A percentile compares a stretch with the other conserved stretches of the same genome.
These are phyloP conservation scores for Sebastolobus altivelis DNA, from an alignment of 2,797 vertebrate genomes.

Conservation along the genomic window DNA sequence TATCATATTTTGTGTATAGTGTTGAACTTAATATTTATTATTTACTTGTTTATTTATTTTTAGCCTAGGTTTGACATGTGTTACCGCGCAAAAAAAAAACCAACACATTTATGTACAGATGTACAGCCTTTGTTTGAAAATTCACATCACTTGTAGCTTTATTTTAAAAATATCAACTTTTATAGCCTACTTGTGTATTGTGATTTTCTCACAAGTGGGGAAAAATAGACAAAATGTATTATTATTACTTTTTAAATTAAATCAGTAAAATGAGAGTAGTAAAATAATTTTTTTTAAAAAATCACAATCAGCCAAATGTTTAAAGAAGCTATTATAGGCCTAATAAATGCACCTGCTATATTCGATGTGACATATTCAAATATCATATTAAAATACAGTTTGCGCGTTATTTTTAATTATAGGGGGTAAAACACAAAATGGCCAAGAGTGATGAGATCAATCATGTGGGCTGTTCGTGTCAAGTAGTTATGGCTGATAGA, in stretches of 20 bases:
- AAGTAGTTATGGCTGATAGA: slow-evolving; percentile 76
- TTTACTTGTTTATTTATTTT: slow-evolving; percentile 15
- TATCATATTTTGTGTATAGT: slow-evolving; percentile 10
- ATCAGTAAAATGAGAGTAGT: not conserved
- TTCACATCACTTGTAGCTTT: slow-evolving; percentile 42
- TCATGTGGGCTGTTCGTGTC: slow-evolving; percentile 71
- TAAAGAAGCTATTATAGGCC: slow-evolving; percentile 12
- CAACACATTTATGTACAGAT: not conserved
- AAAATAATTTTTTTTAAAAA: not conserved
- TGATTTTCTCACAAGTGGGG: not conserved
- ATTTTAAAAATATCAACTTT: slow-evolving; percentile 11
- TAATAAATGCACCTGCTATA: slow-evolving; percentile 39
- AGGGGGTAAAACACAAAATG: slow-evolving; percentile 63
- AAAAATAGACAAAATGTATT: not conserved
- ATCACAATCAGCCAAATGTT: slow-evolving; percentile 22
- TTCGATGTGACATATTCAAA: slow-evolving; percentile 56
- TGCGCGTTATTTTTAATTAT: slow-evolving; percentile 67
- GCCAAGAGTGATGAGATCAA: slow-evolving; percentile 76
- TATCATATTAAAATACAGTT: slow-evolving; percentile 59
- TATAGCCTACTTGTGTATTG: not conserved
- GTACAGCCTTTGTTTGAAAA: not conserved
- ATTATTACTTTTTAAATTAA: not conserved
- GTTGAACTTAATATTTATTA: slow-evolving; percentile 8
- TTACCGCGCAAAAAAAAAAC: not conserved
- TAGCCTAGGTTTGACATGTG: not conserved